Evolutionary conservation across 1,140 invertebrate species (phyloP).

Genomic region (Mamestra configurata): DNA sequence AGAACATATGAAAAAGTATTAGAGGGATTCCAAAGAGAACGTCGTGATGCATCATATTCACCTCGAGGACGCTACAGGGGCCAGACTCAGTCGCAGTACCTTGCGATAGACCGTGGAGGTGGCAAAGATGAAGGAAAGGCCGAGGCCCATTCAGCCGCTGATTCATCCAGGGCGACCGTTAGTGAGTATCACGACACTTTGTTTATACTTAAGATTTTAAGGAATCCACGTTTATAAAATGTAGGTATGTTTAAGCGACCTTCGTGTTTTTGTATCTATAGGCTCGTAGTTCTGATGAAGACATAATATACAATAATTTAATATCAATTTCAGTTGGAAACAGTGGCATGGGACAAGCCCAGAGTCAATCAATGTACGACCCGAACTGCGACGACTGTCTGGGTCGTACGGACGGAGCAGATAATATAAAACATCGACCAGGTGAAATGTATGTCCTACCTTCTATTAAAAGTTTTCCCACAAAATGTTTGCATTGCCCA

Average conservation of each 20-base stretch:
- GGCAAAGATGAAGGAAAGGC: constrained; percentile 91
- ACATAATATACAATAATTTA: neutral
- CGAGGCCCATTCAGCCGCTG: constrained; percentile 92
- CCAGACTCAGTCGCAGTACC: constrained; percentile 94
- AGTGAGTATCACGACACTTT: constrained; percentile 89
- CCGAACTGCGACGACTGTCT: constrained; percentile 86
- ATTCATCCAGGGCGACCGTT: constrained; percentile 92
- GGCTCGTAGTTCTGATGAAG: too few relatives aligned
- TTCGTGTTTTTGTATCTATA: too few relatives aligned
- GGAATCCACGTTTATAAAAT: too few relatives aligned
- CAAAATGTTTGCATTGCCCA: too few relatives aligned
- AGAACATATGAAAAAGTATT: constrained; percentile 44
- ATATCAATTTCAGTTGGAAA: constrained; percentile 88
- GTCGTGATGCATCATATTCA: constrained; percentile 63
- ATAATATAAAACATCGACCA: constrained; percentile 66
- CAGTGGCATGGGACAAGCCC: constrained; percentile 94
- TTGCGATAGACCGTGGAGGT: constrained; percentile 89
- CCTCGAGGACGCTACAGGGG: constrained; percentile 88
- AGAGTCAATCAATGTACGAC: constrained; percentile 91
- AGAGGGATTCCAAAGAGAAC: constrained; percentile 55
- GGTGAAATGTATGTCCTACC: constrained; percentile 48
- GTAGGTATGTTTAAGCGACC: too few relatives aligned
- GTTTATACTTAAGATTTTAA: neutral
- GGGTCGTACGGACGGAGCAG: constrained; percentile 63
- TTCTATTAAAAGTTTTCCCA: neutral